Conservation (phyloP, 2,113 vertebrate genomes). For the Lophotis ruficrista region DNA sequence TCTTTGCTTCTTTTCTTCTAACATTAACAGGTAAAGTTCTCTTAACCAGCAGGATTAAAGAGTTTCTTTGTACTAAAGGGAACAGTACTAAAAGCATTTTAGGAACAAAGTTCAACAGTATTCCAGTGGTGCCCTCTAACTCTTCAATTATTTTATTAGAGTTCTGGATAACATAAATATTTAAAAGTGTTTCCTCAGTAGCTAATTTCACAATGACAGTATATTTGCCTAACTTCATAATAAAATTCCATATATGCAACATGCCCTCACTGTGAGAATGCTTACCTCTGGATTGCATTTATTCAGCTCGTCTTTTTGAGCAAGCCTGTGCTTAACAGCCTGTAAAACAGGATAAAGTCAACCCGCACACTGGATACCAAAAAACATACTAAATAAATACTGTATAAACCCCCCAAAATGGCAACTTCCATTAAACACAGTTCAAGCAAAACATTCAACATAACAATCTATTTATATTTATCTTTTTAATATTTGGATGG, state of each 20-base stretch:
- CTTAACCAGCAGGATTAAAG: background rate
- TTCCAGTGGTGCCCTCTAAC: background rate
- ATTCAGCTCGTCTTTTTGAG: constrained; percentile 38
- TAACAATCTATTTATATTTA: background rate
- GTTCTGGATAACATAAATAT: background rate
- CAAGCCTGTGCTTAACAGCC: constrained; percentile 55
- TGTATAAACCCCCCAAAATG: background rate
- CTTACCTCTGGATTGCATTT: constrained; percentile 69
- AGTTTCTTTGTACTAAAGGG: background rate
- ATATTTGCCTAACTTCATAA: background rate
- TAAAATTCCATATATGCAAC: background rate
- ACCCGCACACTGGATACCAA: background rate
- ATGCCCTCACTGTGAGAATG: background rate
- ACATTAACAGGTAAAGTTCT: background rate
- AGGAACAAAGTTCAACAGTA: background rate
- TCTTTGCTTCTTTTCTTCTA: background rate
- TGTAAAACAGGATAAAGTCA: constrained; percentile 66
- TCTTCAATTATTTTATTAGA: background rate
- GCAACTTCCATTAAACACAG: background rate
- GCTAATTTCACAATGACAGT: background rate
- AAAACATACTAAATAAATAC: background rate
- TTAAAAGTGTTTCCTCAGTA: background rate
- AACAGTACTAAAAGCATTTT: background rate
- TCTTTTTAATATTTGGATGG: background rate
- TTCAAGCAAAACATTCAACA: background rate